These are phyloP conservation scores for Ethmia dodecea DNA, from an alignment of 2,888 invertebrate genomes.

Conservation along the genomic window DNA sequence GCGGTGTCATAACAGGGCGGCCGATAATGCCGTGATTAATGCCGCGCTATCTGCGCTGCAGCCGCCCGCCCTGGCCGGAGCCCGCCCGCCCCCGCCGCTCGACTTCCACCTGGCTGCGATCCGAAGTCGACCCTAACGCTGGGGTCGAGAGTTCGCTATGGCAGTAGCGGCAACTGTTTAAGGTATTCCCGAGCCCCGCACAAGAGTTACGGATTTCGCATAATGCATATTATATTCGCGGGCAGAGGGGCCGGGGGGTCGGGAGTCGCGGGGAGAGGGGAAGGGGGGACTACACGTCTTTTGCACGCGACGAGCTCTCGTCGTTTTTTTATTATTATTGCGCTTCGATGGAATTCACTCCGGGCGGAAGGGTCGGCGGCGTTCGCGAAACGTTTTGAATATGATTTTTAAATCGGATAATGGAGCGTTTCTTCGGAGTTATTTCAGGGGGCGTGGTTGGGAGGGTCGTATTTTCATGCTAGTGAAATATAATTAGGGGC, in stretches of 20 bases:
- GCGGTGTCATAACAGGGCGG: conserved; percentile 74
- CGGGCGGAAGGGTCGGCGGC: conserved; percentile 58
- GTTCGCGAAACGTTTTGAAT: conserved; percentile 68
- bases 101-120: background rate
- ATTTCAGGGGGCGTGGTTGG: conserved; percentile 42
- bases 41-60: conserved; percentile 76
- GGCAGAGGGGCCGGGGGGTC: conserved; percentile 26
- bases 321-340: conserved; percentile 78
- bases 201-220: conserved; percentile 77
- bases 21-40: conserved; percentile 78
- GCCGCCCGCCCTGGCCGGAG: conserved; percentile 46
- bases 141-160: background rate
- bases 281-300: conserved; percentile 73
- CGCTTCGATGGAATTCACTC: conserved; percentile 73
- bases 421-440: conserved; percentile 63
- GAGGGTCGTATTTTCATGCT: conserved; percentile 1
- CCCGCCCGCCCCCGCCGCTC: conserved; percentile 21
- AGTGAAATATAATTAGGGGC: conserved; percentile 22
- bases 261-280: conserved; percentile 27
- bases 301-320: conserved; percentile 75
- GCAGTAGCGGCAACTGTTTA: conserved; percentile 26
- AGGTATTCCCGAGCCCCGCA: conserved; percentile 64
- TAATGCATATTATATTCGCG: conserved; percentile 75
- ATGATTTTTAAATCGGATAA: conserved; percentile 74
- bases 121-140: background rate